Conservation (phyloP, 2,797 vertebrate species). For the Denticeps clupeoides region DNA sequence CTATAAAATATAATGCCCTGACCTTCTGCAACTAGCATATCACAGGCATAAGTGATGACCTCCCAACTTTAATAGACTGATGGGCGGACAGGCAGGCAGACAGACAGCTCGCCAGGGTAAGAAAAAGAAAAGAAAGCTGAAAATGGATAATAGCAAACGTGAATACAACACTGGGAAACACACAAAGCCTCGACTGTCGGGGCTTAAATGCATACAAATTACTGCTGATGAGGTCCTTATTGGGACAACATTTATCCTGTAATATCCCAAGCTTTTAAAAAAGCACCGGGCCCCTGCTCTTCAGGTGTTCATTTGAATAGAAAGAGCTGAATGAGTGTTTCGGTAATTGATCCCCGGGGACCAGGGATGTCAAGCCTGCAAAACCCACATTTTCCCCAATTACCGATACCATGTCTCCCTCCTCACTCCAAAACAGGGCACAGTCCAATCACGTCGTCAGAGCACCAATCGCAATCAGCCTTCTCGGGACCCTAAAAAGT, state of each 20-base stretch:
- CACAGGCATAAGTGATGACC: too few species aligned
- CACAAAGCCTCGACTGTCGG: slow-evolving; percentile 58
- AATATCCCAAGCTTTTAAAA: slow-evolving; percentile 72
- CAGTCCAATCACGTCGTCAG: not conserved
- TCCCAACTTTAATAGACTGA: too few species aligned
- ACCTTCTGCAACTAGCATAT: too few species aligned
- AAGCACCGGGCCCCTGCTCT: slow-evolving; percentile 70
- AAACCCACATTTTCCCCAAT: slow-evolving; percentile 68
- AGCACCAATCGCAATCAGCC: slow-evolving; percentile 11
- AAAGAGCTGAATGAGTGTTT: slow-evolving; percentile 78
- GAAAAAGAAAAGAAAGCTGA: not conserved
- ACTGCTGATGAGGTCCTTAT: slow-evolving; percentile 73
- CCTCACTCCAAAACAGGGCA: slow-evolving; percentile 19
- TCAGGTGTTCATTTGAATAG: slow-evolving; percentile 88
- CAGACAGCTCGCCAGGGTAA: too few species aligned
- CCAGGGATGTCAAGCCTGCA: slow-evolving; percentile 63
- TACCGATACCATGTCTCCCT: slow-evolving; percentile 45
- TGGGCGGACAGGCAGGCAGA: too few species aligned
- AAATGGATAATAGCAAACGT: not conserved
- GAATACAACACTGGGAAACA: not conserved
- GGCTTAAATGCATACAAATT: slow-evolving; percentile 74
- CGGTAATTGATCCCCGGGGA: slow-evolving; percentile 83
- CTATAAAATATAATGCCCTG: too few species aligned
- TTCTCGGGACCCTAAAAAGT: not conserved
- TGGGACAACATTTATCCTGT: slow-evolving; percentile 75